These are phyloP conservation scores for Spondyliosoma cantharus DNA, from an alignment of 2,797 vertebrate genomes.

Conservation along the genomic window DNA sequence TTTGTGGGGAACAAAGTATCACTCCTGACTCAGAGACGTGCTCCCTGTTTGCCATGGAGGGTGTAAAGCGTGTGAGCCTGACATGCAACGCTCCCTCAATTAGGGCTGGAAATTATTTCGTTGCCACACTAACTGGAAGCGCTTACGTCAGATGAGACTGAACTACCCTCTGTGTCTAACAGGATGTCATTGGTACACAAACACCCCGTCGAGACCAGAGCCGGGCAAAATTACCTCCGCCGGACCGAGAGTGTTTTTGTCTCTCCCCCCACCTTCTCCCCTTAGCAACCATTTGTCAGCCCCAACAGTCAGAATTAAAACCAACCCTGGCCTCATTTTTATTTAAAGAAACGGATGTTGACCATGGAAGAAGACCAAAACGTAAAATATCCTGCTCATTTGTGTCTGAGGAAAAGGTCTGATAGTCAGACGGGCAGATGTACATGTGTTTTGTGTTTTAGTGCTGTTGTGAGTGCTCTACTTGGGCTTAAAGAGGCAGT, in stretches of 20 bases:
- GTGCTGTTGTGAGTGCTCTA: slow-evolving; percentile 27
- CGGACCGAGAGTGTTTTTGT: slow-evolving; percentile 60
- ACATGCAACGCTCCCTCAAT: slow-evolving; percentile 59
- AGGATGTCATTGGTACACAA: slow-evolving; percentile 71
- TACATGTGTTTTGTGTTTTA: slow-evolving; percentile 69
- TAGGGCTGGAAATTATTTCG: slow-evolving; percentile 73
- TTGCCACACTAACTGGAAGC: slow-evolving; percentile 62
- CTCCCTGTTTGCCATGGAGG: slow-evolving; percentile 51
- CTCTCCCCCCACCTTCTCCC: slow-evolving; percentile 30
- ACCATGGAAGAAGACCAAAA: slow-evolving; percentile 18
- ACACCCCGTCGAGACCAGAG: slow-evolving; percentile 56
- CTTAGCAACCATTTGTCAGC: slow-evolving; percentile 74
- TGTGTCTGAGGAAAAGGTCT: slow-evolving; percentile 22
- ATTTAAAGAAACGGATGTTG: slow-evolving; percentile 4
- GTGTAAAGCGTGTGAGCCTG: slow-evolving; percentile 33
- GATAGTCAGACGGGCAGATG: slow-evolving; percentile 48
- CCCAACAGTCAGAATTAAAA: slow-evolving; percentile 44
- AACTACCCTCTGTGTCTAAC: slow-evolving; percentile 63
- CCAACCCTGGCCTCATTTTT: slow-evolving; percentile 20
- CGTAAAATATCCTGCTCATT: slow-evolving; percentile 25
- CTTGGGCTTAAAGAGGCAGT: slow-evolving; percentile 58
- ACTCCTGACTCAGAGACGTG: slow-evolving; percentile 23
- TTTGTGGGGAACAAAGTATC: slow-evolving; percentile 18
- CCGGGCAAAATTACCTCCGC: slow-evolving; percentile 69
- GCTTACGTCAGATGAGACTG: slow-evolving; percentile 68